These are phyloP conservation scores for Microchrysa polita DNA, from an alignment of 2,888 invertebrate species.

Conservation along the genomic window DNA sequence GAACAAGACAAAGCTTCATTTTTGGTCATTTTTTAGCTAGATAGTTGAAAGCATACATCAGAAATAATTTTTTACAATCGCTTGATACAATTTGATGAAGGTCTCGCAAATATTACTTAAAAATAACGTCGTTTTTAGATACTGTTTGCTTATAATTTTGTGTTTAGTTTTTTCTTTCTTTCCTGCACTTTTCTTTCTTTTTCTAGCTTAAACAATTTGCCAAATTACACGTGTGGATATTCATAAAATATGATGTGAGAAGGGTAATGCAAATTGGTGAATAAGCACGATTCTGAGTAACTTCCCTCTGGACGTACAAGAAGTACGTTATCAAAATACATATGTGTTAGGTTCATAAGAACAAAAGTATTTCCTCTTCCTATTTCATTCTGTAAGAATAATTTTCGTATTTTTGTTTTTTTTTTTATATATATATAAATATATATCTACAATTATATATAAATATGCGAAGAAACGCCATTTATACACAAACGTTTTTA, in stretches of 20 bases:
- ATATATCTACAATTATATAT: conserved; percentile 35
- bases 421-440: conserved; percentile 33
- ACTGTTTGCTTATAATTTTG: conserved; percentile 17
- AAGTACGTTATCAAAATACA: conserved; percentile 29
- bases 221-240: conserved; percentile 41
- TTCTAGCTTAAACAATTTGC: conserved; percentile 42
- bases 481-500: conserved; percentile 44
- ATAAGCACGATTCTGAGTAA: conserved; percentile 33
- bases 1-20: conserved; percentile 24
- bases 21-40: conserved; percentile 42
- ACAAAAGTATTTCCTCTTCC: conserved; percentile 44
- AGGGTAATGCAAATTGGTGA: conserved; percentile 22
- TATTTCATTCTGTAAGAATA: conserved; percentile 36
- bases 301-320: conserved; percentile 26
- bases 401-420: conserved; percentile 25
- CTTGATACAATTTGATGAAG: conserved; percentile 21
- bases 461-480: conserved; percentile 46
- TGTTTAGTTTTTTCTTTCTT: conserved; percentile 38
- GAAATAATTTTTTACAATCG: conserved; percentile 32
- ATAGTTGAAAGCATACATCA: conserved; percentile 40
- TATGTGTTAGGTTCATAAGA: conserved; percentile 35
- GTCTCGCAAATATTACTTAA: conserved; percentile 27
- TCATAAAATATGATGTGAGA: conserved; percentile 38
- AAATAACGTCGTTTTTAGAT: background rate
- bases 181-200: conserved; percentile 42